Base-by-base conservation (phyloP, 30 jellyfish, hydroid and myxozoan species). In the Calvadosia cruxmelitensis region DNA sequence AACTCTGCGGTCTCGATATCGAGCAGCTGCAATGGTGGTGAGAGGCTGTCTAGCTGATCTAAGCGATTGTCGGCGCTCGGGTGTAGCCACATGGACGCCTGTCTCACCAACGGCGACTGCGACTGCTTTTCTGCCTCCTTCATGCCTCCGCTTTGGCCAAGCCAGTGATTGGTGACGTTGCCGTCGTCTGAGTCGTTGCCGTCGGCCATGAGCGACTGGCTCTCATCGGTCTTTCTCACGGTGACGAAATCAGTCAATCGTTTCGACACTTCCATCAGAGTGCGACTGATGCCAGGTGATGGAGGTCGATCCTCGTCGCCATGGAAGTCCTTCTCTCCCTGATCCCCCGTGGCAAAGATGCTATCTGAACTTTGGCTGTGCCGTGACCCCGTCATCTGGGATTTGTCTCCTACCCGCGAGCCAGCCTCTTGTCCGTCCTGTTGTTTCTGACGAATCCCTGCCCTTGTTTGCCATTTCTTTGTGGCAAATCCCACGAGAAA, bases 201-300 rank as follows among this genome's bases (percentile, higher is more conserved):
- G 20, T 42, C 15, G 10, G 15, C 66, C 65, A 5, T 3, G 3
- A 13, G 20, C 30, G 7, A 13, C 30, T 64, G 64, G 3, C 67
- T 20, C 26, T 20, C 65, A 65, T 10, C 64, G 10, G 27, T 32
- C 20, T 30, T 65, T 30, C 32, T 66, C 20, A n/a, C 27, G 10
- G 74, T 20, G 3, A 30, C 65, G 30, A 23, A 65, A 20, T 65
- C 66, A 34, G 57, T 78, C 2, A 81, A 75, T 15, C 93, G 75
- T 33, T 80, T 75, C 26, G 93, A 81, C 2, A 81, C 93, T 67
- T 81, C 93, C 34, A 53, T 70, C 1, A 81, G 36, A 2, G 93
- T 81, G 26, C 73, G 72, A 67, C 93, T 81, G 16, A 81, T 83
- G 24, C 93, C 93, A 24, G 93, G 93, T n/a, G 93, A 81, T 3